These are phyloP conservation scores for Tyria jacobaeae DNA, from an alignment of 2,888 invertebrate species.

Conservation along the genomic window DNA sequence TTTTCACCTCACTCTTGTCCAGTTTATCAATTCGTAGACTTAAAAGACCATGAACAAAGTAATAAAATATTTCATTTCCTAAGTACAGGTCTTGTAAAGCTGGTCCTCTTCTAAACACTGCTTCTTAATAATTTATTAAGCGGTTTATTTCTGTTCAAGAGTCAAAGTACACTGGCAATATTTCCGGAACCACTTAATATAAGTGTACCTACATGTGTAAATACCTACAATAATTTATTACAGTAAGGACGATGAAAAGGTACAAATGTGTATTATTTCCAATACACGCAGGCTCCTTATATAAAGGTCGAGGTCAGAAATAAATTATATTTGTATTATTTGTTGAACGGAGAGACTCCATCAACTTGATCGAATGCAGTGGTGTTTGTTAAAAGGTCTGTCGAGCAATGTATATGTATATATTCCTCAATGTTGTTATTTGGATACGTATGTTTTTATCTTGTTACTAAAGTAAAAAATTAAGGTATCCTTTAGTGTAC, in stretches of 20 bases:
- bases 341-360: conserved; percentile 8
- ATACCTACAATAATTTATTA: conserved; percentile 12
- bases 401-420: not conserved
- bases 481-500: too few relatives aligned
- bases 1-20: too few relatives aligned
- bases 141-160: conserved; percentile 7
- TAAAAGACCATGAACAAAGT: not conserved
- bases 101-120: conserved; percentile 3
- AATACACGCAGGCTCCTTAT: conserved; percentile 30
- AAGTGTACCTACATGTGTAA: conserved; percentile 14
- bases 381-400: not conserved
- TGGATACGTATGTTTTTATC: too few relatives aligned
- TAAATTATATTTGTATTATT: conserved; percentile 18
- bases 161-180: conserved; percentile 2
- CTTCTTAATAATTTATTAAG: conserved; percentile 7
- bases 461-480: too few relatives aligned
- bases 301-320: conserved; percentile 23
- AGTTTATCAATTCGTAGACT: too few relatives aligned
- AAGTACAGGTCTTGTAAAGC: not conserved
- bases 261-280: conserved; percentile 27
- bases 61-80: not conserved
- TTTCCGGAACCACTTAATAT: conserved; percentile 9
- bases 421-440: not conserved
- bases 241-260: conserved; percentile 9
- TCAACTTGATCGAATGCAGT: conserved; percentile 13